These are phyloP conservation scores for Fragum sueziense DNA, from an alignment of 2,888 invertebrate species.

Conservation along the genomic window DNA sequence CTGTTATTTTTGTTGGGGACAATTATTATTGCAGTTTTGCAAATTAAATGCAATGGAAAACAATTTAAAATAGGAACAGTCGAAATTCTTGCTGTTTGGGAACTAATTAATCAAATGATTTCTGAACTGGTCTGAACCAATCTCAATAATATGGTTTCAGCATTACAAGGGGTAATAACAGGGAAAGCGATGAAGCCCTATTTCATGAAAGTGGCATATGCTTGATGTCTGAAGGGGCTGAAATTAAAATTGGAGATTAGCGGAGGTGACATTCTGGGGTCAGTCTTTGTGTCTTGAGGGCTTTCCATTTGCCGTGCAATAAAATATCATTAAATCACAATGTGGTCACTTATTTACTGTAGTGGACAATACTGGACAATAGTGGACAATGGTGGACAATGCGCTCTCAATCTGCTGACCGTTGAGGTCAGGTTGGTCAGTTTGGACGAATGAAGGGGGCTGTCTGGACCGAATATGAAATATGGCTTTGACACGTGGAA, in stretches of 20 bases:
- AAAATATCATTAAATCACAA: constrained; percentile 25
- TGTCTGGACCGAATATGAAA: background rate
- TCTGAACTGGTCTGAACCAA: too few relatives aligned
- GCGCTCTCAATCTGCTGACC: constrained; percentile 10
- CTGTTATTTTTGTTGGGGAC: background rate
- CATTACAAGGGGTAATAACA: too few relatives aligned
- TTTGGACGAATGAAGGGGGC: too few relatives aligned
- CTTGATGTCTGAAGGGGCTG: constrained; percentile 21
- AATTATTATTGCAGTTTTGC: too few relatives aligned
- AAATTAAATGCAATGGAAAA: too few relatives aligned
- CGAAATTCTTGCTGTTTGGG: too few relatives aligned
- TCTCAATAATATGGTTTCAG: too few relatives aligned
- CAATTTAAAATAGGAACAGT: too few relatives aligned
- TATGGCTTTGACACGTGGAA: background rate
- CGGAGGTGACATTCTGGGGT: background rate
- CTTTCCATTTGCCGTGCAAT: background rate
- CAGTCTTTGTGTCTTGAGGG: constrained; percentile 14
- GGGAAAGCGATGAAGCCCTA: too few relatives aligned
- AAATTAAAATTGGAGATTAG: constrained; percentile 22
- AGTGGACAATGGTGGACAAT: constrained; percentile 26
- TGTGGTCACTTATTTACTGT: constrained; percentile 16
- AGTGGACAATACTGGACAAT: constrained; percentile 23
- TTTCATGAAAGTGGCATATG: too few relatives aligned
- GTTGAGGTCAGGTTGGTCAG: background rate
- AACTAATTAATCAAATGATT: too few relatives aligned